Evolutionary conservation across 2,113 vertebrate species (phyloP).

Genomic region (Peromyscus californicus): DNA sequence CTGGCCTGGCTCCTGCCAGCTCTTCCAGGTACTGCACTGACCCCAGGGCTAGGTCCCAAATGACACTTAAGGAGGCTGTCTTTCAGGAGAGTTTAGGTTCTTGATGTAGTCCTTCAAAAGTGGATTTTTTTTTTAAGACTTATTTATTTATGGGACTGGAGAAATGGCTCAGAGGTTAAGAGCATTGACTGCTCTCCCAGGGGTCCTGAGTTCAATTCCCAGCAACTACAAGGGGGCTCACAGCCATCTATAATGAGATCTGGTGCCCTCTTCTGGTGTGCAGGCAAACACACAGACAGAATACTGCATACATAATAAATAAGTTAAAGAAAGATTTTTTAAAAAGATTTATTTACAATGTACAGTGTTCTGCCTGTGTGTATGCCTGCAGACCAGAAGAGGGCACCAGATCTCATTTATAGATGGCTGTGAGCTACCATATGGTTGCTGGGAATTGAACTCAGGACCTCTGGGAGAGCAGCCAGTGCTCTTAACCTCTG

Average conservation of each 20-base stretch:
- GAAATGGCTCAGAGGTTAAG: background rate
- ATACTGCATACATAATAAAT: background rate
- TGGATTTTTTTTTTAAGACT: background rate
- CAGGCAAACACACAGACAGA: background rate
- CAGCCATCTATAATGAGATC: background rate
- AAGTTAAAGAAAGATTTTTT: too few species aligned
- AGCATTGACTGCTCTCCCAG: background rate
- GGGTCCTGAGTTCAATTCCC: background rate
- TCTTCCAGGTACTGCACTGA: background rate
- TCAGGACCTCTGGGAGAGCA: too few species aligned
- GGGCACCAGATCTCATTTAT: too few species aligned
- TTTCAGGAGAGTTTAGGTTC: background rate
- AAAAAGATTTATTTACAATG: too few species aligned
- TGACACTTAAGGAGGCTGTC: background rate
- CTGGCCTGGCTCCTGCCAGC: background rate
- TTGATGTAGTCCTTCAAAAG: background rate
- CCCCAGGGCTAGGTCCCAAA: background rate
- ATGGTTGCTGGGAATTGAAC: too few species aligned
- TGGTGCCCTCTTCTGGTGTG: background rate
- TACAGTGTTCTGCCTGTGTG: too few species aligned
- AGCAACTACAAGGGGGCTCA: background rate
- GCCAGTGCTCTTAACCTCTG: too few species aligned
- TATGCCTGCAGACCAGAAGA: too few species aligned
- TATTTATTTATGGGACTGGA: background rate
- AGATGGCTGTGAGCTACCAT: too few species aligned